Conservation (phyloP, 2,113 vertebrate genomes). For the Rhynchopsitta pachyrhyncha region DNA sequence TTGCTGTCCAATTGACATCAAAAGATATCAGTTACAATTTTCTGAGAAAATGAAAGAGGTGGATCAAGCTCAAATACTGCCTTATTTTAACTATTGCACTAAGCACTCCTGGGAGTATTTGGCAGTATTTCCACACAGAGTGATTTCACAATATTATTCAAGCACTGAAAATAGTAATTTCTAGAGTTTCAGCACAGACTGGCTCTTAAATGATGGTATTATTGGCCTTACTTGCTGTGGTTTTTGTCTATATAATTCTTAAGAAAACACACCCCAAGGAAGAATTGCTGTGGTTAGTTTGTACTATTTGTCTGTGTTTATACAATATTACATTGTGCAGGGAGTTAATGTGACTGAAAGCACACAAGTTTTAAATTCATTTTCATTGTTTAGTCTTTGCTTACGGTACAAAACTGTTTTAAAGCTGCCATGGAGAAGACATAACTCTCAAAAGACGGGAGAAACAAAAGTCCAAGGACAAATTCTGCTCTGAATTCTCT, state of each 20-base stretch:
- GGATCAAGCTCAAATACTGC: background rate
- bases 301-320: slow-evolving; percentile 46
- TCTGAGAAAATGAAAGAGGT: background rate
- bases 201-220: background rate
- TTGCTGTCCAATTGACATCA: background rate
- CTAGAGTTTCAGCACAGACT: background rate
- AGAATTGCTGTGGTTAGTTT: background rate
- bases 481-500: background rate
- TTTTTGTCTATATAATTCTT: slow-evolving; percentile 34
- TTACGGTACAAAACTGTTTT: slow-evolving; percentile 22
- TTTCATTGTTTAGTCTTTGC: slow-evolving; percentile 48
- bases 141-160: slow-evolving; percentile 3
- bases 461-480: background rate
- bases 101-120: background rate
- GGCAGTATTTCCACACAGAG: background rate
- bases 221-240: background rate
- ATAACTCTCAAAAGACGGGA: background rate
- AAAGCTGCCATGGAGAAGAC: slow-evolving; percentile 16
- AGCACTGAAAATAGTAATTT: background rate
- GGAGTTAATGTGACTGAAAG: slow-evolving; percentile 49
- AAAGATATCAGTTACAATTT: background rate
- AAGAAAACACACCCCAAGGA: slow-evolving; percentile 10
- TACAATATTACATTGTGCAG: slow-evolving; percentile 49
- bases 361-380: slow-evolving; percentile 35
- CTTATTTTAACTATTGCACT: background rate